Evolutionary conservation across 1,140 invertebrate species (phyloP), one percentile per base, ranked within the genome.

Genomic region (Micrasema longulum): DNA sequence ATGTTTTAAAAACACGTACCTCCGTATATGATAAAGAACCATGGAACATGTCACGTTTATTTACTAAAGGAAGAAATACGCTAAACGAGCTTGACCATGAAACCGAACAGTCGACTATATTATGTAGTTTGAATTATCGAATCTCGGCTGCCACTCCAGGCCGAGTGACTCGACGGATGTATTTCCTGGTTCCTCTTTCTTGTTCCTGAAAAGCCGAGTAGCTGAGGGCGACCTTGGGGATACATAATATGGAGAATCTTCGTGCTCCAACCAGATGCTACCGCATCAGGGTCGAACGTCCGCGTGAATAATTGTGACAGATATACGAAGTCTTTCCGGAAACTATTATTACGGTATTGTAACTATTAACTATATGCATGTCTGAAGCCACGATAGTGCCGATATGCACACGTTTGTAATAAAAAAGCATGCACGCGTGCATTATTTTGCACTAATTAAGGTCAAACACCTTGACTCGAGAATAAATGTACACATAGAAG

Each of bases 1-100:
- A 4, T 31, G 26, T 31, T 31, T n/a, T 31, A 31, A 4, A 31
- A 31, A 31, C 26, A 31, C 7, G 26, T 4, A 31, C 26, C 3
- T 22, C 16, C 47, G 47, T 48, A 48, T 31, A 38, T 14, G 53
- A 60, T 60, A 38, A 60, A 60, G 55, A 60, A 41, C 35, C 55
- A 23, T 41, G 55, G 55, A 60, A 60, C 31, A 38, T 60, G 55
- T 60, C 55, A 60, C 55, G 55, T 60, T 60, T 60, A 60, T 60
- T 41, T 18, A 10, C 55, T 38, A 38, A 18, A 16, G 16, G 12
- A n/a, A 16, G 10, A 60, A 11, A 38, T 12, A n/a, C 16, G 36
- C n/a, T 22, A 23, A 22, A 53, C 22, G 9, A 31, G 35, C 20
- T 7, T n/a, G 55, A 31, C 55, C 55, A 38, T 60, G 55, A 60